phyloP scores from a whole-genome alignment of 2,113 vertebrate species.

The Dasyurus viverrinus region DNA sequence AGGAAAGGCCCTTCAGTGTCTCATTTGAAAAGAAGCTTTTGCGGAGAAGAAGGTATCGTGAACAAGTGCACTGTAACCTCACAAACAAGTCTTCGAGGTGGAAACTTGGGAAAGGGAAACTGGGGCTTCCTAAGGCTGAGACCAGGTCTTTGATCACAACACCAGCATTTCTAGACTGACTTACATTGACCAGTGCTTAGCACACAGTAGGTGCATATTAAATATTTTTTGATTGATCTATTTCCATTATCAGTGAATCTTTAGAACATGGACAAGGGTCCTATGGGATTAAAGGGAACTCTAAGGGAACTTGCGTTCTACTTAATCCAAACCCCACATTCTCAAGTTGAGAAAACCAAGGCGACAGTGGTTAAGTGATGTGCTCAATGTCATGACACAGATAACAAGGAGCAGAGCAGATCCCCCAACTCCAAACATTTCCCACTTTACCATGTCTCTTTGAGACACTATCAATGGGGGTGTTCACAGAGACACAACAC shows the following conservation, averaged over 20 bases:
- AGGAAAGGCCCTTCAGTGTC: neutral
- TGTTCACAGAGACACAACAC: neutral
- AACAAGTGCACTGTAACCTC: neutral
- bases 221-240: neutral
- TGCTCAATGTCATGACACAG: neutral
- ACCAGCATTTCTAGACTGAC: neutral
- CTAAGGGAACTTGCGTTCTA: neutral
- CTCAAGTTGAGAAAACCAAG: neutral
- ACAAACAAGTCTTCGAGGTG: neutral
- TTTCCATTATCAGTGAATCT: neutral
- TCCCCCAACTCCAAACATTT: neutral
- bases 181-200: neutral
- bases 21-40: neutral
- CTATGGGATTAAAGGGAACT: neutral
- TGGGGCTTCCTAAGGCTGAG: neutral
- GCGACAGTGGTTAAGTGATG: neutral
- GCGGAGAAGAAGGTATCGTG: neutral
- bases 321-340: neutral
- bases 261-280: neutral
- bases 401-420: neutral
- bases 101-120: neutral
- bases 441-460: neutral
- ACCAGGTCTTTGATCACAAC: neutral
- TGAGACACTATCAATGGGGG: neutral
- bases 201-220: neutral